Evolutionary conservation across 2,797 vertebrate genomes (phyloP).

Genomic region (Graptemys geographica): DNA sequence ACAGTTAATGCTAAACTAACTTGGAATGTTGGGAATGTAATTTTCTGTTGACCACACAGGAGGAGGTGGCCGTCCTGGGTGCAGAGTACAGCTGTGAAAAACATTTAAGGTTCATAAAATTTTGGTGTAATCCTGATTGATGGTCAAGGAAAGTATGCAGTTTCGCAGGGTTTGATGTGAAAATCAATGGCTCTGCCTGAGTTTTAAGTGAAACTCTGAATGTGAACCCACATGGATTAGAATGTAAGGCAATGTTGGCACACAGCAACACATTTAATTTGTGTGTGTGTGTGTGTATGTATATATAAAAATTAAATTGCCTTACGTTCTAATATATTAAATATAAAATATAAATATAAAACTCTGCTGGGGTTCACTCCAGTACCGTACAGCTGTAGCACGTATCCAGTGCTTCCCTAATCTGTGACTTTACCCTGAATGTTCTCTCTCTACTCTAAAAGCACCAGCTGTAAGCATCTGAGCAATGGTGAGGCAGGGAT

Average conservation of each 20-base stretch:
- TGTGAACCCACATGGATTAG: neutral
- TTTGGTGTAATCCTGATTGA: neutral
- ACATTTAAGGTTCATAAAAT: neutral
- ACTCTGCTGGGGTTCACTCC: too few relatives aligned
- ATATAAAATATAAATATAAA: too few relatives aligned
- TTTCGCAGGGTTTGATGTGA: neutral
- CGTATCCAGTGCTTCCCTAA: too few relatives aligned
- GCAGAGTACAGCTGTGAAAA: neutral
- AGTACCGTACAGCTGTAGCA: too few relatives aligned
- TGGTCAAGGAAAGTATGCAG: neutral
- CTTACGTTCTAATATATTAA: too few relatives aligned
- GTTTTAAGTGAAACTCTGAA: too few relatives aligned
- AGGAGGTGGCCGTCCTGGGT: neutral
- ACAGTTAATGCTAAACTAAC: neutral
- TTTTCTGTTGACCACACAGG: neutral
- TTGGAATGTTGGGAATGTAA: neutral
- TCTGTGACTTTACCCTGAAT: too few relatives aligned
- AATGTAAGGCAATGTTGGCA: too few relatives aligned
- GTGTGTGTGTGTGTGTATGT: too few relatives aligned
- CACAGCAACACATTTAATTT: too few relatives aligned
- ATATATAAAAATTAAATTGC: too few relatives aligned
- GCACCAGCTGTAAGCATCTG: neutral
- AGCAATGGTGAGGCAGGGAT: neutral
- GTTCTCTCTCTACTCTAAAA: neutral
- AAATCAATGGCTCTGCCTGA: neutral